Conservation (phyloP, 2,113 vertebrate genomes). For the Ailurus styani region DNA sequence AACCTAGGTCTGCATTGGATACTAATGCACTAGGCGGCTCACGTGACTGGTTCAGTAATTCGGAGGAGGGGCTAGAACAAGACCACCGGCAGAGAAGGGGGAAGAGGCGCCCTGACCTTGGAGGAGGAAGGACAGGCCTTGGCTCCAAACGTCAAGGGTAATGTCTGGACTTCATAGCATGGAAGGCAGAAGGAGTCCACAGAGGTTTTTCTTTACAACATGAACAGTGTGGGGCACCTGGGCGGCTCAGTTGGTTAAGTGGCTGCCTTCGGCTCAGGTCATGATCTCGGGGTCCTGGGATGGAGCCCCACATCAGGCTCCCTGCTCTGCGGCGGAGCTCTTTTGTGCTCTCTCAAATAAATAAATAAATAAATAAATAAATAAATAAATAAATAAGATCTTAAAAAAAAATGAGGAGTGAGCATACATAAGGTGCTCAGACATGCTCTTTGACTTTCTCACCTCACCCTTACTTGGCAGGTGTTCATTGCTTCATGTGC, state of each 20-base stretch:
- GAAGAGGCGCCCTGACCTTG: neutral
- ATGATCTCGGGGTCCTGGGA: too few relatives aligned
- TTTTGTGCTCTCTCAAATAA: too few relatives aligned
- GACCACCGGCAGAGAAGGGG: neutral
- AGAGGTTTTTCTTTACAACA: neutral
- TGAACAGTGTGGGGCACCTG: neutral
- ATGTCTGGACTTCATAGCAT: neutral
- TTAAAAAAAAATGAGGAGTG: too few relatives aligned
- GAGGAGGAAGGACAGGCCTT: neutral
- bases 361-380: too few relatives aligned
- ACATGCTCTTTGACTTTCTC: neutral
- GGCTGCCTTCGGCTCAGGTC: too few relatives aligned
- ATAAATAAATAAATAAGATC: too few relatives aligned
- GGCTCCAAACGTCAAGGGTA: neutral
- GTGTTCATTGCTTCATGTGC: neutral
- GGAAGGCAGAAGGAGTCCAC: neutral
- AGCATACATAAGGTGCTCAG: neutral
- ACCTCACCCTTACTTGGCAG: neutral
- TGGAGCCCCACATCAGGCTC: too few relatives aligned
- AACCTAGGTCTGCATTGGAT: neutral
- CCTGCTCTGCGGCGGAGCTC: too few relatives aligned
- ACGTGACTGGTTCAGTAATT: neutral
- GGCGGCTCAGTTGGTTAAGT: too few relatives aligned
- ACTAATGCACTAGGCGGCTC: neutral
- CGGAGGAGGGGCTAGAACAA: neutral